These are phyloP conservation scores for Mohoua ochrocephala DNA, from an alignment of 2,113 vertebrate genomes.

Conservation along the genomic window DNA sequence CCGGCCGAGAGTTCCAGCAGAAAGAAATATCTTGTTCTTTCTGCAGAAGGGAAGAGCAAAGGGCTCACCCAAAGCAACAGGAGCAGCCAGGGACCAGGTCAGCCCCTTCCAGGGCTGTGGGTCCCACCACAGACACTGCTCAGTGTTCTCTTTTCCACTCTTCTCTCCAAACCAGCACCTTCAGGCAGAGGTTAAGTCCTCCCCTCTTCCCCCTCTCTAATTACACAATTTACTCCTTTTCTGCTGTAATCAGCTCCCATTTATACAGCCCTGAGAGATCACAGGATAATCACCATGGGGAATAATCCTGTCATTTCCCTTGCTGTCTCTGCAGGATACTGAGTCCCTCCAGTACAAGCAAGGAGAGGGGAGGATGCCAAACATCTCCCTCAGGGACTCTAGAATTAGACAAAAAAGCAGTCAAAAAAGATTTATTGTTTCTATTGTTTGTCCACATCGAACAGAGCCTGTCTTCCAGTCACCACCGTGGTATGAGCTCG, in stretches of 20 bases:
- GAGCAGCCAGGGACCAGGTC: background rate
- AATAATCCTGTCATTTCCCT: constrained; percentile 48
- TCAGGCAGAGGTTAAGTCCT: background rate
- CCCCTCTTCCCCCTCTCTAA: background rate
- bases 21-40: background rate
- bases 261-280: constrained; percentile 37
- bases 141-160: rapidly evolving
- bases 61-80: background rate
- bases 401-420: background rate
- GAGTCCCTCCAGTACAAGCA: background rate
- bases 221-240: constrained; percentile 53
- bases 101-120: background rate
- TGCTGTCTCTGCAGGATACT: background rate
- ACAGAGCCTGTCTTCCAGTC: background rate
- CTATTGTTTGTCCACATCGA: background rate
- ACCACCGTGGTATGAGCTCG: background rate
- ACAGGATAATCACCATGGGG: constrained; percentile 43
- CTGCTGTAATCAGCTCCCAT: constrained; percentile 52
- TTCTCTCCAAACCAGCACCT: background rate
- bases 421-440: background rate
- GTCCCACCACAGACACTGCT: rapidly evolving
- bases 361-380: background rate
- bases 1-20: background rate
- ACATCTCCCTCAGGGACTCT: background rate
- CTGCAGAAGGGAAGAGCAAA: background rate